Evolutionary conservation across 2,113 vertebrate species (phyloP).

Genomic region (Puma concolor): DNA sequence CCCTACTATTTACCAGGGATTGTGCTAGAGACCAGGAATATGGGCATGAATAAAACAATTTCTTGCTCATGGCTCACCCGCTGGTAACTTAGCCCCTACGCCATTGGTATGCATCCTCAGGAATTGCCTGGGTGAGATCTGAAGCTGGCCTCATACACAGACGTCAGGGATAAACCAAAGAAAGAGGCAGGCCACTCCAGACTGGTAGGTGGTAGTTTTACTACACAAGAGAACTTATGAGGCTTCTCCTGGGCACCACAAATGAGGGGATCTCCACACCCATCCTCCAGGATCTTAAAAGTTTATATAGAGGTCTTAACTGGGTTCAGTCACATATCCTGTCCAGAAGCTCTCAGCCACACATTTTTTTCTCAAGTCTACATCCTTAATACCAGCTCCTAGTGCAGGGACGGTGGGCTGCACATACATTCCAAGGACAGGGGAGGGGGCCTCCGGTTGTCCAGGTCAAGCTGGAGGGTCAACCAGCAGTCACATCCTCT

Average conservation of each 20-base stretch:
- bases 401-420: neutral
- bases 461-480: neutral
- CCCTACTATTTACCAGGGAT: neutral
- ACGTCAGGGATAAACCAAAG: neutral
- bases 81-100: neutral
- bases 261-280: neutral
- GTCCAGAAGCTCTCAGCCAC: neutral
- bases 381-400: neutral
- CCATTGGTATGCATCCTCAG: accelerated
- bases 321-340: neutral
- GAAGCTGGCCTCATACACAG: neutral
- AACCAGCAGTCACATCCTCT: neutral
- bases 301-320: neutral
- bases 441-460: neutral
- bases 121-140: neutral
- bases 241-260: neutral
- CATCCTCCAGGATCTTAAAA: neutral
- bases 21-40: neutral
- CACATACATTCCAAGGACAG: neutral
- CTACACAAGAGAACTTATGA: neutral
- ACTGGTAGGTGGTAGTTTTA: neutral
- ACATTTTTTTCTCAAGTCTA: neutral
- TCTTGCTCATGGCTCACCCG: neutral
- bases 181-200: neutral
- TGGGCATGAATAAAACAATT: neutral